Conservation (phyloP, 1,140 invertebrate species). For the Meteorus sp. region DNA sequence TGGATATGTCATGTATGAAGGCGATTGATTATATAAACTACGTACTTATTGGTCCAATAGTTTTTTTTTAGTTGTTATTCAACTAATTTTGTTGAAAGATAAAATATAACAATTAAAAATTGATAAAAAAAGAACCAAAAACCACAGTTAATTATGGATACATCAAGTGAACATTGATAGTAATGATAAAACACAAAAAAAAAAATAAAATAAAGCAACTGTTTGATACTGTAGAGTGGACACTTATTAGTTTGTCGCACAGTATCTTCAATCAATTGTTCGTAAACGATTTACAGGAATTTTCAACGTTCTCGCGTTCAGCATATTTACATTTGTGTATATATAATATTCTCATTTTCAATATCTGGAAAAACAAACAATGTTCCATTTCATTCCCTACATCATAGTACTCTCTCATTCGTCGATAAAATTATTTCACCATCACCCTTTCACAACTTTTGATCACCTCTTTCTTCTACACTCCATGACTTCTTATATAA, state of each 20-base stretch:
- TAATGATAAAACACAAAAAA: conserved; percentile 22
- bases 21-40: conserved; percentile 37
- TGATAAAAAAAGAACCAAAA: conserved; percentile 10
- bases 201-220: conserved; percentile 22
- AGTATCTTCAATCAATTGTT: not conserved
- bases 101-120: conserved; percentile 7
- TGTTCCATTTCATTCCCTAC: conserved; percentile 22
- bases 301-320: conserved; percentile 13
- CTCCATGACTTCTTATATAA: conserved; percentile 20
- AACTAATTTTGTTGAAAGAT: not conserved
- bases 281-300: conserved; percentile 11
- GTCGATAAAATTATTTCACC: conserved; percentile 35
- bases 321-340: conserved; percentile 24
- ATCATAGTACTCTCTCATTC: conserved; percentile 17
- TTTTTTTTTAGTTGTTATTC: conserved; percentile 31
- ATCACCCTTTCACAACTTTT: conserved; percentile 39
- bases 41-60: conserved; percentile 43
- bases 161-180: conserved; percentile 33
- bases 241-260: not conserved
- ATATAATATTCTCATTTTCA: conserved; percentile 20
- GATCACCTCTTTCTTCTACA: conserved; percentile 22
- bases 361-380: conserved; percentile 19
- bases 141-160: conserved; percentile 19
- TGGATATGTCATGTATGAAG: conserved; percentile 44
- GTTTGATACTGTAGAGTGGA: too few relatives aligned